Evolutionary conservation across 2,888 invertebrate genomes (phyloP), one percentile per base, ranked within the genome.

Genomic region (Microctonus aethiopoides): DNA sequence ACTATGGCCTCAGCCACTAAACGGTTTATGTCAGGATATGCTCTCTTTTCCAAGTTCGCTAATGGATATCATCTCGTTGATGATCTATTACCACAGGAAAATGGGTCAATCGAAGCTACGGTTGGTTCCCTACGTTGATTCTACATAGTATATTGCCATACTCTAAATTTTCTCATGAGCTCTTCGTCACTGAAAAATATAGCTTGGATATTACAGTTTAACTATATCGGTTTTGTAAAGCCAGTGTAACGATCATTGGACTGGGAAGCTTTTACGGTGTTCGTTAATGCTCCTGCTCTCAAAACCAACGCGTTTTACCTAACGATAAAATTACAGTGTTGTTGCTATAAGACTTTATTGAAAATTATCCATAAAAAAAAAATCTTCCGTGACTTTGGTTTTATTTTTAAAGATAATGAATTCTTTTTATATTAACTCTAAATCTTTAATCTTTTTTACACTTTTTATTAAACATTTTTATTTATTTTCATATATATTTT

Each of bases 11-110:
- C 51, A 16, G 51, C 64, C 59, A 52, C 65, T 70, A 70, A 70
- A 65, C 32, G 29, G 26, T 61, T 67, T 60, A 67, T 61, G 52
- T 22, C 16, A 56, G 26, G 60, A 70, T 70, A 54, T 24, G 46
- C 51, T 26, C 36, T 62, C 56, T 66, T 66, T 66, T 26, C 32
- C n/a, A 13, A 22, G 22, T 34, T 32, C 54, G 66, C 41, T 79
- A 79, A 79, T 79, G 77, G 74, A 76, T 80, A 80, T 74, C 73
- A 72, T 74, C 70, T 70, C 63, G 74, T 73, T 79, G 78, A 80
- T 81, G 80, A 80, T 81, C 80, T 79, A 80, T 80, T 80, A 81
- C 74, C 69, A 66, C 76, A 36, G 66, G 78, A 78, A 80, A 81
- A 80, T 79, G 74, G 80, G 81, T 81, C 81, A 80, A 80, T 81